phyloP scores from a whole-genome alignment of 2,797 vertebrate species.

The Poeciliopsis gracilis region DNA sequence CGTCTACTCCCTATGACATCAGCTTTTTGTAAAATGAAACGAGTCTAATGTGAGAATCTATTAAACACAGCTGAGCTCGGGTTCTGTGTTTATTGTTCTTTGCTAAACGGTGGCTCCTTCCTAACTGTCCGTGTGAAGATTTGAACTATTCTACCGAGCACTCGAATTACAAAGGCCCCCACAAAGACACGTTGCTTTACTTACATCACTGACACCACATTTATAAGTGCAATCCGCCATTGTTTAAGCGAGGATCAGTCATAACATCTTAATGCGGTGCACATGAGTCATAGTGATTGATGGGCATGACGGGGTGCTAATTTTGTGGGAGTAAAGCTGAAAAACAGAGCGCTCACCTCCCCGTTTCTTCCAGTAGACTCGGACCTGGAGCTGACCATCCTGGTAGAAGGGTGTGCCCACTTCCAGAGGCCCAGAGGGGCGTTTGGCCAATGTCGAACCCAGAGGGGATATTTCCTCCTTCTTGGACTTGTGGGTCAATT shows the following conservation, averaged over 20 bases:
- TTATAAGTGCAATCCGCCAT: constrained; percentile 36
- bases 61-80: constrained; percentile 70
- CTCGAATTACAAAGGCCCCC: constrained; percentile 48
- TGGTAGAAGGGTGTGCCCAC: constrained; percentile 92
- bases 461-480: constrained; percentile 78
- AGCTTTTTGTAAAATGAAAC: constrained; percentile 71
- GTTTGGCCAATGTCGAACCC: constrained; percentile 80
- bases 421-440: constrained; percentile 84
- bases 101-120: constrained; percentile 68
- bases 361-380: constrained; percentile 94
- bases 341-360: constrained; percentile 82
- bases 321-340: constrained; percentile 46
- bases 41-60: constrained; percentile 60
- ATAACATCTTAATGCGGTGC: constrained; percentile 53
- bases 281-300: constrained; percentile 61
- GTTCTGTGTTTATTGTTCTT: constrained; percentile 75
- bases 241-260: constrained; percentile 53
- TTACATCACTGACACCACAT: constrained; percentile 52
- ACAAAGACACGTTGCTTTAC: constrained; percentile 66
- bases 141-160: constrained; percentile 30
- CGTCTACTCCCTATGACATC: constrained; percentile 64
- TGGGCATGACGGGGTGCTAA: constrained; percentile 54
- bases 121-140: constrained; percentile 42
- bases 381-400: constrained; percentile 91
- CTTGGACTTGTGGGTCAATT: constrained; percentile 70